Percentiles rank a stretch among this genome's conserved stretches.
Evolutionary conservation across 2,888 invertebrate species (phyloP).

Genomic region (Diarsia rubi): DNA sequence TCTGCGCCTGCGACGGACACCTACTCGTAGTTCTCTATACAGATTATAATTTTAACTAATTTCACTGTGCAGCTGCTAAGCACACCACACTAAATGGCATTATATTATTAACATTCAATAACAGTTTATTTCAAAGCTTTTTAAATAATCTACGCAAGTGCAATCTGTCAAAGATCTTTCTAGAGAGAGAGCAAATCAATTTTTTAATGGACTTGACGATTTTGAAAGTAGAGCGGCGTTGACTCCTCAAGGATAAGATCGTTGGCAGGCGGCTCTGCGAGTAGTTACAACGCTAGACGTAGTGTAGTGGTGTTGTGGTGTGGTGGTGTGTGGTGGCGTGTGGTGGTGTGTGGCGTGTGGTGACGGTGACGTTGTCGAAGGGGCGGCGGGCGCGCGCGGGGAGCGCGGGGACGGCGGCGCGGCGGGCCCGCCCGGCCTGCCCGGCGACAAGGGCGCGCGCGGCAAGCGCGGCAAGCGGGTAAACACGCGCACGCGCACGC

Average conservation of each 20-base stretch:
- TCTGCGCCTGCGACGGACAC: slow-evolving; percentile 12
- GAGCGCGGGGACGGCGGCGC: slow-evolving; percentile 95
- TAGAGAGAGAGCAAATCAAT: not conserved
- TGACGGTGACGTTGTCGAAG: slow-evolving; percentile 83
- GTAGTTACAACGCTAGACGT: slow-evolving; percentile 22
- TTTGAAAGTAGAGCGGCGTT: not conserved
- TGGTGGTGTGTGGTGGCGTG: slow-evolving; percentile 83
- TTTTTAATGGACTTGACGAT: not conserved
- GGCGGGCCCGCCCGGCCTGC: slow-evolving; percentile 93
- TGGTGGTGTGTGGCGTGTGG: slow-evolving; percentile 88
- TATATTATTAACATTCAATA: slow-evolving; percentile 40
- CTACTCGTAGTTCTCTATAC: slow-evolving; percentile 11
- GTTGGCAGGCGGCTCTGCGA: slow-evolving; percentile 26
- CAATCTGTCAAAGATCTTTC: slow-evolving; percentile 21
- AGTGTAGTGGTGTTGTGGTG: slow-evolving; percentile 46
- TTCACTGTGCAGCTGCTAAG: slow-evolving; percentile 46
- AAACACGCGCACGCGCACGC: slow-evolving; percentile 78
- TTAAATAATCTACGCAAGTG: slow-evolving; percentile 7
- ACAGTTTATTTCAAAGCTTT: slow-evolving; percentile 42
- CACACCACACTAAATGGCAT: slow-evolving; percentile 50
- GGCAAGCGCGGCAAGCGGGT: slow-evolving; percentile 98
- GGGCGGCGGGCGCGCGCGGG: slow-evolving; percentile 93
- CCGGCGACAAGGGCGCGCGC: slow-evolving; percentile 97
- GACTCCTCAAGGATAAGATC: not conserved
- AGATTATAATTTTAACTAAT: slow-evolving; percentile 41